Evolutionary conservation across 2,113 vertebrate genomes (phyloP).

Genomic region (Oenanthe melanoleuca): DNA sequence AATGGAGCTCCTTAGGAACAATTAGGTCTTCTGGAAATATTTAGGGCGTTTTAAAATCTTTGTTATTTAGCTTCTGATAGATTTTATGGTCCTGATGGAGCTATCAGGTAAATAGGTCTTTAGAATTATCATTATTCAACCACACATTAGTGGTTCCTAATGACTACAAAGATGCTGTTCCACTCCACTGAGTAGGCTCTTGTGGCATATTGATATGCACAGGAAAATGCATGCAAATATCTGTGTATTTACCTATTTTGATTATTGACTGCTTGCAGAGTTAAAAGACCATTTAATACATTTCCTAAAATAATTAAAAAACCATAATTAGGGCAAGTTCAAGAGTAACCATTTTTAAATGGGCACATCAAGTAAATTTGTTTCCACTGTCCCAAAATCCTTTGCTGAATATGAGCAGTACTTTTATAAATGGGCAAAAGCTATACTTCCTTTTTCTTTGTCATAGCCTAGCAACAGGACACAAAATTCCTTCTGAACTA

Average conservation of each 20-base stretch:
- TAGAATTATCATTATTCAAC: conserved; percentile 47
- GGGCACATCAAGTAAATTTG: neutral
- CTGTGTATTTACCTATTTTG: neutral
- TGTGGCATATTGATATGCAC: conserved; percentile 26
- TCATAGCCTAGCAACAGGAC: neutral
- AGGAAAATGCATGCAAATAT: conserved; percentile 27
- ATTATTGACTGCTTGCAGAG: neutral
- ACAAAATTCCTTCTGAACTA: neutral
- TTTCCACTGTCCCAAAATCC: neutral
- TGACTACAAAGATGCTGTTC: neutral
- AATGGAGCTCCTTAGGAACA: neutral
- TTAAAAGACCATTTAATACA: conserved; percentile 11
- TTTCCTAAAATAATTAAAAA: conserved; percentile 15
- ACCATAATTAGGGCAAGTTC: neutral
- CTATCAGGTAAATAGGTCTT: conserved; percentile 56
- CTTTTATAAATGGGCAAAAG: neutral
- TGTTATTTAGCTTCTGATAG: conserved; percentile 43
- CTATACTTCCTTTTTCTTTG: neutral
- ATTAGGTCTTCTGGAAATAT: neutral
- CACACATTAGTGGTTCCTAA: conserved; percentile 57
- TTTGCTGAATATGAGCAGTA: neutral
- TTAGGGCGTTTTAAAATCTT: conserved; percentile 17
- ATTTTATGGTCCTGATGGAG: no score
- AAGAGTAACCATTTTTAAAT: neutral
- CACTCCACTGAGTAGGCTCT: conserved; percentile 5